Evolutionary conservation across 2,888 invertebrate species (phyloP).

Genomic region (Drosophila subquinaria): DNA sequence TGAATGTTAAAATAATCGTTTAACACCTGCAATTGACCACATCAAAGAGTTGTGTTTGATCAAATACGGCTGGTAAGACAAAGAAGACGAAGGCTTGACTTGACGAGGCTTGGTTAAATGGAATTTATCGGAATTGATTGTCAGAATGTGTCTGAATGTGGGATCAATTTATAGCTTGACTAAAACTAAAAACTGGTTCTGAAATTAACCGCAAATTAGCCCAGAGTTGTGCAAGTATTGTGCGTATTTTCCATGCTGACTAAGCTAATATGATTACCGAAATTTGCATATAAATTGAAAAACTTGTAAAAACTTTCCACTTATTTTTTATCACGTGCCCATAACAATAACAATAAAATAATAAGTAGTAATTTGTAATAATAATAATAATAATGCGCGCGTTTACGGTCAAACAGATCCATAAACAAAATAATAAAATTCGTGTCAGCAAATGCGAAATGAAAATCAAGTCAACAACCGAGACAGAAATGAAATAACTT

Average conservation of each 20-base stretch:
- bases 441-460: conserved; percentile 20
- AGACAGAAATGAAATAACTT: conserved; percentile 31
- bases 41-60: conserved; percentile 25
- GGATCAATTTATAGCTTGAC: conserved; percentile 35
- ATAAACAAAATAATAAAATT: conserved; percentile 37
- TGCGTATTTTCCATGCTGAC: conserved; percentile 39
- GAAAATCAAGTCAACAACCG: conserved; percentile 16
- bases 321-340: conserved; percentile 16
- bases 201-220: conserved; percentile 46
- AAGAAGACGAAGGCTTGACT: conserved; percentile 24
- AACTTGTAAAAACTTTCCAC: conserved; percentile 26
- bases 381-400: conserved; percentile 5
- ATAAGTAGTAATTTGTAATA: neutral
- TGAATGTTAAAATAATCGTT: conserved; percentile 27
- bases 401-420: conserved; percentile 12
- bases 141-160: conserved; percentile 5
- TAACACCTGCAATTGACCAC: conserved; percentile 55
- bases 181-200: conserved; percentile 48
- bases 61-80: conserved; percentile 7
- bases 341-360: conserved; percentile 16
- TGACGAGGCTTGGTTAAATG: neutral
- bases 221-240: conserved; percentile 1
- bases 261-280: conserved; percentile 13
- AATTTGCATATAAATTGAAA: conserved; percentile 5
- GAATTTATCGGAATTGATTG: conserved; percentile 11